A percentile compares a stretch with the other conserved stretches of the same genome.
Conservation (phyloP, 2,113 vertebrate species). For the Chamaetylas fuelleborni region DNA sequence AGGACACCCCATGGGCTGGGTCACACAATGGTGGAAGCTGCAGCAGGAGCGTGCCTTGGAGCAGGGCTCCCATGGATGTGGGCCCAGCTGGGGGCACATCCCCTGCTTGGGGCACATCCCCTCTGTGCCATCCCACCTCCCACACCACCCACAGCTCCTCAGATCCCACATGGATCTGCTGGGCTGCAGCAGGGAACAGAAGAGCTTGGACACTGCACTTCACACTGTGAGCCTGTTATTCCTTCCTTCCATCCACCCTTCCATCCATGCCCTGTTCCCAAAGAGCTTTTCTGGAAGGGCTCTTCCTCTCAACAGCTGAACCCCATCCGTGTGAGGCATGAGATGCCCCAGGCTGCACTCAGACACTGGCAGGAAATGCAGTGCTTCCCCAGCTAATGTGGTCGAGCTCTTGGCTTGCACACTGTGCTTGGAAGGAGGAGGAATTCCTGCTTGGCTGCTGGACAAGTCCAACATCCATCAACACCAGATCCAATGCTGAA, state of each 20-base stretch:
- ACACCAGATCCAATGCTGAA: constrained; percentile 3
- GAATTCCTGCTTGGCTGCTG: constrained; percentile 38
- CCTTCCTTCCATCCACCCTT: neutral
- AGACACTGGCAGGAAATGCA: constrained; percentile 30
- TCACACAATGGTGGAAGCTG: constrained; percentile 10
- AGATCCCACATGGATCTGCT: neutral
- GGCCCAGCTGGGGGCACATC: constrained; percentile 22
- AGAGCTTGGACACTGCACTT: rapidly evolving
- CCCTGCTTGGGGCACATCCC: neutral
- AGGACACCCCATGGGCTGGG: constrained; percentile 28
- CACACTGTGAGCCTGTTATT: neutral
- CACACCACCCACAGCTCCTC: neutral
- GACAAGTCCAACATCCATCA: constrained; percentile 49
- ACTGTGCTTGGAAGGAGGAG: constrained; percentile 11
- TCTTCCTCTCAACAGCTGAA: constrained; percentile 50
- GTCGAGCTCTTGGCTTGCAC: constrained; percentile 42
- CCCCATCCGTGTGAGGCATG: constrained; percentile 18
- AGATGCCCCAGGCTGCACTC: constrained; percentile 50
- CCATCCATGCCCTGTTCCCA: neutral
- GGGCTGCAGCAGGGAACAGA: neutral
- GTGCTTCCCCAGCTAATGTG: constrained; percentile 38
- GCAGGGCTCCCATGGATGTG: neutral
- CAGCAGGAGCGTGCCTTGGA: constrained; percentile 45
- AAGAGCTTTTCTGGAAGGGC: constrained; percentile 21
- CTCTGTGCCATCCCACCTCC: neutral